phyloP scores from a whole-genome alignment of 2,113 vertebrate species.

The Cygnus atratus region DNA sequence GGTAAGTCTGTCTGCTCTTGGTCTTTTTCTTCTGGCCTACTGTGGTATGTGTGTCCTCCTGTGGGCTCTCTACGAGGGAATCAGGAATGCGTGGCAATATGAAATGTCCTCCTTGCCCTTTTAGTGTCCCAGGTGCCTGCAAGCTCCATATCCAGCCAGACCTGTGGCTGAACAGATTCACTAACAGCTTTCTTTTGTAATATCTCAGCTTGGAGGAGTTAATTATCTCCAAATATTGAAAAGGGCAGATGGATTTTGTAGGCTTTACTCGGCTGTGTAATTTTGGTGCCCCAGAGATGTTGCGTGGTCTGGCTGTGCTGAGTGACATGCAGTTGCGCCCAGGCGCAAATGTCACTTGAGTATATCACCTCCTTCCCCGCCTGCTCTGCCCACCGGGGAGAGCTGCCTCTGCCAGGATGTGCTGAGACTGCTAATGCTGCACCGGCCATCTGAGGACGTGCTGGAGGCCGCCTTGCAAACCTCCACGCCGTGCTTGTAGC shows the following conservation, averaged over 20 bases:
- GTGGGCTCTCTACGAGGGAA: neutral
- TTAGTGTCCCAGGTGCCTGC: neutral
- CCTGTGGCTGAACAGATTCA: slow-evolving; percentile 45
- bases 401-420: neutral
- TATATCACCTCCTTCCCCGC: neutral
- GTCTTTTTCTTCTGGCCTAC: neutral
- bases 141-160: neutral
- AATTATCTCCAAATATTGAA: slow-evolving; percentile 69
- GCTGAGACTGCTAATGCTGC: neutral
- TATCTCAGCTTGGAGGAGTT: slow-evolving; percentile 52
- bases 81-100: neutral
- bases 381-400: slow-evolving; percentile 4
- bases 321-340: slow-evolving; percentile 14
- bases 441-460: neutral
- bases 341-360: slow-evolving; percentile 34
- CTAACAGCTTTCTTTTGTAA: slow-evolving; percentile 63
- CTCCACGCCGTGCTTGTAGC: neutral
- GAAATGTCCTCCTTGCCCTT: slow-evolving; percentile 19
- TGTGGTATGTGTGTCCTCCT: neutral
- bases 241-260: slow-evolving; percentile 58
- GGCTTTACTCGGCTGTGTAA: slow-evolving; percentile 59
- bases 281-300: slow-evolving; percentile 52
- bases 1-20: neutral
- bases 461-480: neutral
- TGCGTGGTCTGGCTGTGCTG: slow-evolving; percentile 28